Base-by-base conservation (phyloP, 1,140 invertebrate species). In the Drosophila subpulchrella region DNA sequence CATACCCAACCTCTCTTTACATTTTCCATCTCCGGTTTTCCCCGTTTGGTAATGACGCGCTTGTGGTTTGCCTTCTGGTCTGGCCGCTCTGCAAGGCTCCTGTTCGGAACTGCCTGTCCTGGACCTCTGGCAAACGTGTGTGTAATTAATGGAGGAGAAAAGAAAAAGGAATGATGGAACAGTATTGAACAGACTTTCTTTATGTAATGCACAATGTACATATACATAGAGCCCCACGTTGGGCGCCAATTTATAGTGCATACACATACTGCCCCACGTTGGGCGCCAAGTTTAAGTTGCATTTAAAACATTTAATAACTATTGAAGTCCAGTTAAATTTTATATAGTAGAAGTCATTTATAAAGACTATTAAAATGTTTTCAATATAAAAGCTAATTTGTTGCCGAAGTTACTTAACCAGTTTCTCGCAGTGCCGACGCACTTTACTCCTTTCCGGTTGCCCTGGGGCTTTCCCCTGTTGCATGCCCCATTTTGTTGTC, bases 61-160 rank as follows among this genome's bases (percentile, higher is more conserved):
- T 76, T 77, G 75, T 59, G 75, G 75, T 61, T 77, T 77, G 55
- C 63, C 63, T 60, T 67, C 75, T 61, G 56, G 73, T 61, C 73
- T 48, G 56, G 20, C 47, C 38, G 70, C 41, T 50, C 50, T 20
- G 6, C 39, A 6, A 30, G 38, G 61, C 17, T 54, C 32, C 65
- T 53, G 20, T 24, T 7, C 42, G n/a, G 38, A 11, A 6, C 32
- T 71, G 39, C 13, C 34, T 17, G 15, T 15, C 51, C 59, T 65
- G 56, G 50, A 27, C 27, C 56, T 60, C 34, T 39, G 15, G 39
- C 42, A 39, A 63, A 55, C 58, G 70, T 74, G 79, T 81, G 82
- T 85, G 82, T 85, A 85, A 85, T 85, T 85, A 88, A 86, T 85
- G 82, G 15, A 20, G 8, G 1, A 24, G 4, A 50, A 34, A 27